Base-by-base conservation (phyloP, 2,888 invertebrate species). In the Drosophila yooni region DNA sequence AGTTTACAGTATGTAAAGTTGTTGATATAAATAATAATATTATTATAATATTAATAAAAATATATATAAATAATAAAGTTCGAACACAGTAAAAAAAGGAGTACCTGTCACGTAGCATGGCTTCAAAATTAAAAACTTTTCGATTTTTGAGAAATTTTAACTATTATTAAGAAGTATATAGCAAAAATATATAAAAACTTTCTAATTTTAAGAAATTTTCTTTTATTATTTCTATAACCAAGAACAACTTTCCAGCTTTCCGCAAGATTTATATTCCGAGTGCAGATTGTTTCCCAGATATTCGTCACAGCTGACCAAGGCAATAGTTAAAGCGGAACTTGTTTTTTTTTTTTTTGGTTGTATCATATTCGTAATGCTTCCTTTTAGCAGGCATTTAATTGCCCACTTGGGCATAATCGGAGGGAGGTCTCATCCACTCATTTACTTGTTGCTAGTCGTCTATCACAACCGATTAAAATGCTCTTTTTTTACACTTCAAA, bases 181-280 rank as follows among this genome's bases (percentile, higher is more conserved):
- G 11, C 2, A n/a, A 40, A 4, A 4, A 10, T n/a, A 11, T 4
- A 21, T 8, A 1, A 11, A 43, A 2, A 0, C 10, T 5, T 21
- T 43, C 5, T 1, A 21, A 21, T 43, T 21, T 11, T 11, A 43
- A 11, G 11, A 40, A 40, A 21, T 40, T 21, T 21, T 21, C 1
- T 13, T 21, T 21, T 21, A 46, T 40, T 40, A 40, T n/a, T 40
- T n/a, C 1, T 10, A n/a, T 4, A 40, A 40, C 10, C 0, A n/a
- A 4, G 10, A 2, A 4, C 0, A n/a, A 10, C 4, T n/a, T n/a
- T 40, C 2, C 1, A n/a, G 40, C 40, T 40, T 11, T 3, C 10
- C n/a, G 40, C 0, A n/a, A 10, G 4, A n/a, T 1, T 7, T 21
- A 21, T 3, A 7, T 13, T 21, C 21, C 13, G 7, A 46, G 21